phyloP scores from a whole-genome alignment of 1,140 invertebrate genomes.

The Drosophila pectinifera region DNA sequence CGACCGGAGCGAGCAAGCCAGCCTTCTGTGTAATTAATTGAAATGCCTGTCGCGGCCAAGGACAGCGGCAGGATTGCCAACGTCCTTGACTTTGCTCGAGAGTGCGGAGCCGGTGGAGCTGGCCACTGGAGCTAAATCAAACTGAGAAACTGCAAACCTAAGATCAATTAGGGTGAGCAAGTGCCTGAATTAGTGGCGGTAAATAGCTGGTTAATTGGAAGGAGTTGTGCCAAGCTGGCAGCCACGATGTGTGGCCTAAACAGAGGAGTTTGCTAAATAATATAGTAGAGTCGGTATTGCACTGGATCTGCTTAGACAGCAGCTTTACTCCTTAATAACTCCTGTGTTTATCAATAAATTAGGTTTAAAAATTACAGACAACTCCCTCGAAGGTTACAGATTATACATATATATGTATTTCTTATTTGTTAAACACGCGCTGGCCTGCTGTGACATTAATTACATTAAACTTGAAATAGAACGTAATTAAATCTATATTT shows the following conservation, averaged over 20 bases:
- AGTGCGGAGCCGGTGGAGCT: neutral
- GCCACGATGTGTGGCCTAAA: neutral
- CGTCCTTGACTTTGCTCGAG: constrained; percentile 35
- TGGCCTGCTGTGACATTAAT: too few relatives aligned
- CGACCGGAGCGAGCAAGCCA: neutral
- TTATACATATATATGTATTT: too few relatives aligned
- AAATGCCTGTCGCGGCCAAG: constrained; percentile 49
- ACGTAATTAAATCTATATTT: neutral
- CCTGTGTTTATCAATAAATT: too few relatives aligned
- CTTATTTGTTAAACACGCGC: too few relatives aligned
- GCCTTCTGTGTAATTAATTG: constrained; percentile 26
- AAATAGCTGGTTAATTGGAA: neutral
- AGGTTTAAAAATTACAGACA: too few relatives aligned
- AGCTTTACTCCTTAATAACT: too few relatives aligned
- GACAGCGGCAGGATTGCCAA: constrained; percentile 7
- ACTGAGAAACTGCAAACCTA: constrained; percentile 5
- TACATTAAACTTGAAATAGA: too few relatives aligned
- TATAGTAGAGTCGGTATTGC: too few relatives aligned
- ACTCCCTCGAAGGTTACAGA: too few relatives aligned
- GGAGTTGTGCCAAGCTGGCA: neutral
- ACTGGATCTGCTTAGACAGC: too few relatives aligned
- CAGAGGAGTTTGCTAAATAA: neutral
- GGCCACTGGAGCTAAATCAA: neutral
- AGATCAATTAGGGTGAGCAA: constrained; percentile 10
- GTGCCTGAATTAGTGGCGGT: neutral